Evolutionary conservation across 2,888 invertebrate genomes (phyloP).

Genomic region (Carterocephalus palaemon): DNA sequence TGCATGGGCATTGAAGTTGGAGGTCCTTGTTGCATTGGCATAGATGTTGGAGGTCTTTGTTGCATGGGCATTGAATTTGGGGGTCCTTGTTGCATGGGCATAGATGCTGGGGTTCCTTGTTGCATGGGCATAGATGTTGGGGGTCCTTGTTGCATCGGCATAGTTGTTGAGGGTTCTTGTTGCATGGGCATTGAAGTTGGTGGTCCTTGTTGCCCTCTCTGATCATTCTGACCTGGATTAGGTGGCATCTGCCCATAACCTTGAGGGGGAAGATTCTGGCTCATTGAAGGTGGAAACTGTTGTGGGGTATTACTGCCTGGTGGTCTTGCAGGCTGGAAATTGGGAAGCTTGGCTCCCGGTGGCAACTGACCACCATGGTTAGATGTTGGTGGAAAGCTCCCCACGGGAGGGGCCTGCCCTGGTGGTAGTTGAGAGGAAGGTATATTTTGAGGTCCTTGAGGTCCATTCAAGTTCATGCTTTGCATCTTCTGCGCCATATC

Average conservation of each 20-base stretch:
- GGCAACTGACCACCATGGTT: slow-evolving; percentile 47
- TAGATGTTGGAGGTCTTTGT: too few species aligned
- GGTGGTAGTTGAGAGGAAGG: slow-evolving; percentile 60
- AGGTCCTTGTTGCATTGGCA: slow-evolving; percentile 36
- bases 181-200: slow-evolving; percentile 30
- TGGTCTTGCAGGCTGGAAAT: slow-evolving; percentile 41
- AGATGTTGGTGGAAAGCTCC: slow-evolving; percentile 47
- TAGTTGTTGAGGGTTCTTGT: slow-evolving; percentile 29
- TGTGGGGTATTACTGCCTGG: slow-evolving; percentile 46
- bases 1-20: slow-evolving; percentile 30
- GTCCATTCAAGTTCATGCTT: slow-evolving; percentile 63
- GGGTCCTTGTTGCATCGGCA: too few species aligned
- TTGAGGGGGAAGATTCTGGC: slow-evolving; percentile 38
- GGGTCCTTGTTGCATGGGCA: slow-evolving; percentile 33
- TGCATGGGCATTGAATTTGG: slow-evolving; percentile 30
- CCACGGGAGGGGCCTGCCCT: slow-evolving; percentile 44
- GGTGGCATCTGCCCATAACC: slow-evolving; percentile 39
- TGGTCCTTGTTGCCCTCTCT: slow-evolving; percentile 33
- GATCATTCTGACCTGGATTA: slow-evolving; percentile 34
- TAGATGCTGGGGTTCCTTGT: slow-evolving; percentile 36
- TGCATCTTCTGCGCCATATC: slow-evolving; percentile 74
- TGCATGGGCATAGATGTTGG: too few species aligned
- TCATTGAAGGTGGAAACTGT: slow-evolving; percentile 37
- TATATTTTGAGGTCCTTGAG: slow-evolving; percentile 51
- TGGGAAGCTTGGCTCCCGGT: slow-evolving; percentile 48